Percentiles rank a stretch among this genome's conserved stretches.
Conservation (phyloP, 2,113 vertebrate genomes). For the Nyctereutes procyonoides region DNA sequence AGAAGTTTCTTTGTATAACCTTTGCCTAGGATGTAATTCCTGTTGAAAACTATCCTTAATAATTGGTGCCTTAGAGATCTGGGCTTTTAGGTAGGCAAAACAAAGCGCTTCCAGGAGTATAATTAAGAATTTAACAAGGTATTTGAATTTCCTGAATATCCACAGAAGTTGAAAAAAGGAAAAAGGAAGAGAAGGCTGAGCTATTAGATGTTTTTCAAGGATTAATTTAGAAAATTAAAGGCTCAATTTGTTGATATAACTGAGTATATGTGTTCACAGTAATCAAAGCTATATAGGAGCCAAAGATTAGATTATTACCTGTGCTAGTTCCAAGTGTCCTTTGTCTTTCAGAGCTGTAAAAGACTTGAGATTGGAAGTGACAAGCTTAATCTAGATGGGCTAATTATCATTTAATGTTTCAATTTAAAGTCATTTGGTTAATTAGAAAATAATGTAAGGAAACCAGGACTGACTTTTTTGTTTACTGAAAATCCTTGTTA, state of each 20-base stretch:
- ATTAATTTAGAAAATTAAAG: conserved; percentile 14
- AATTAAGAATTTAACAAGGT: neutral
- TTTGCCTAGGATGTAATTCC: neutral
- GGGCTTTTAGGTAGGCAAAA: neutral
- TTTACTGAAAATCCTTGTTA: conserved; percentile 22
- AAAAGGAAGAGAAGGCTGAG: neutral
- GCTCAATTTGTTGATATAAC: neutral
- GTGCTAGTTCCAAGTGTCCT: neutral
- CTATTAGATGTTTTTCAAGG: neutral
- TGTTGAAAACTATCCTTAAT: conserved; percentile 16
- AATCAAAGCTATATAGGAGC: neutral
- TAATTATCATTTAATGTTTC: conserved; percentile 28
- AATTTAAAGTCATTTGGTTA: conserved; percentile 4
- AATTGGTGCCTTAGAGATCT: neutral
- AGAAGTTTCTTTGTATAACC: neutral
- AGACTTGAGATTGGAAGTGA: neutral
- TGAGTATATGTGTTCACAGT: neutral
- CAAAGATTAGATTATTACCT: neutral
- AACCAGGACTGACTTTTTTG: neutral
- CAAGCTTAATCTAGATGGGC: neutral
- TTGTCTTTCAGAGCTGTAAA: neutral
- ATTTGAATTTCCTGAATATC: neutral
- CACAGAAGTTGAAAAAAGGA: neutral
- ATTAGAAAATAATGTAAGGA: neutral
- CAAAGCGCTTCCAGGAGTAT: neutral